phyloP scores from a whole-genome alignment of 2,113 vertebrate genomes.

The Sebastes schlegelii region DNA sequence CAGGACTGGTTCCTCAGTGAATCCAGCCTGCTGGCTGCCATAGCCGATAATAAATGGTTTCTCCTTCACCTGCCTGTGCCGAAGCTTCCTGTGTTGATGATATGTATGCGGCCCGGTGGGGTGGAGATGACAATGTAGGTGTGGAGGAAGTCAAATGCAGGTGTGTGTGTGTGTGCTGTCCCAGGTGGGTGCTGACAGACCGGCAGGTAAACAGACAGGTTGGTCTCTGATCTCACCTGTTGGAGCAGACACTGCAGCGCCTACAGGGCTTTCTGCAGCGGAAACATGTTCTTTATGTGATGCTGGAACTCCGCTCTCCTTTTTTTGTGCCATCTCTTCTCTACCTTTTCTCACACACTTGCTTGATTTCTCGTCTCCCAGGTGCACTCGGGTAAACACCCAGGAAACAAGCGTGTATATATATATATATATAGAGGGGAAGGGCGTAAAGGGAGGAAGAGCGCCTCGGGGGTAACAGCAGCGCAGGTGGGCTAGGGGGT shows the following conservation, averaged over 20 bases:
- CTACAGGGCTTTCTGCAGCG: slow-evolving; percentile 61
- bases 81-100: slow-evolving; percentile 79
- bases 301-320: slow-evolving; percentile 27
- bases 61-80: slow-evolving; percentile 68
- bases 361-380: slow-evolving; percentile 31
- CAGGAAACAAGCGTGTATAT: slow-evolving; percentile 42
- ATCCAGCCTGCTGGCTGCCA: slow-evolving; percentile 49
- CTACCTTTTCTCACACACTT: slow-evolving; percentile 5
- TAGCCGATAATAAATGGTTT: slow-evolving; percentile 75
- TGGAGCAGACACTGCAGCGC: slow-evolving; percentile 69
- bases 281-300: slow-evolving; percentile 68
- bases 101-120: slow-evolving; percentile 68
- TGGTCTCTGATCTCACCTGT: slow-evolving; percentile 80
- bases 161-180: slow-evolving; percentile 57
- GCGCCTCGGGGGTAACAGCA: slow-evolving; percentile 55
- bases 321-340: slow-evolving; percentile 2
- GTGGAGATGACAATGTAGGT: slow-evolving; percentile 74
- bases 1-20: slow-evolving; percentile 43
- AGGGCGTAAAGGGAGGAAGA: slow-evolving; percentile 19
- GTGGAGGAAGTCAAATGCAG: slow-evolving; percentile 78
- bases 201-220: slow-evolving; percentile 76
- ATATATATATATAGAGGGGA: not conserved
- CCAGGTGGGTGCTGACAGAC: slow-evolving; percentile 77
- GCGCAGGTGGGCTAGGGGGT: slow-evolving; percentile 69
- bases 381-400: slow-evolving; percentile 67